phyloP scores from a whole-genome alignment of 2,888 invertebrate species.

The Scaptomyza flava region DNA sequence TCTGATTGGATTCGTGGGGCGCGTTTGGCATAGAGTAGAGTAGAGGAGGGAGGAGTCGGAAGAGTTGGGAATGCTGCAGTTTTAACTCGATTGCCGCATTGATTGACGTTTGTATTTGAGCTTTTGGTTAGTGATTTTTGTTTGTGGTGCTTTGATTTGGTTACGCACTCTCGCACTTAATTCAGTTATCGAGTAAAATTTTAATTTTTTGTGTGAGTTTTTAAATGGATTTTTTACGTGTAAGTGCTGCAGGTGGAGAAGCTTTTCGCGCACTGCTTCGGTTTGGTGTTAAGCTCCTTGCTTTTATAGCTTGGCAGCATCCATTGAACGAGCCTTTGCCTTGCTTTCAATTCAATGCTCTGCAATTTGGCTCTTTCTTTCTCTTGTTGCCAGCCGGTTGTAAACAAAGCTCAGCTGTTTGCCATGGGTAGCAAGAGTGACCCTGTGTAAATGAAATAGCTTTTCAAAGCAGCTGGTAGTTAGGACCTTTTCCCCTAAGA shows the following conservation, averaged over 20 bases:
- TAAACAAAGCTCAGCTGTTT: slow-evolving; percentile 73
- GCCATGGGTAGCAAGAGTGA: neutral
- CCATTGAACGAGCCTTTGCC: slow-evolving; percentile 24
- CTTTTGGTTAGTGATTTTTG: slow-evolving; percentile 15
- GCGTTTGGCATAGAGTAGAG: too few relatives aligned
- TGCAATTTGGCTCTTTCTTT: slow-evolving; percentile 15
- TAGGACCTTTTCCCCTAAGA: too few relatives aligned
- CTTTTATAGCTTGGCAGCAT: slow-evolving; percentile 59
- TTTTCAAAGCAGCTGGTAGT: neutral
- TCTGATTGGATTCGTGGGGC: slow-evolving; percentile 48
- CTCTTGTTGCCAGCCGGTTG: slow-evolving; percentile 39
- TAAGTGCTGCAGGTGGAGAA: neutral
- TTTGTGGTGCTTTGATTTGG: slow-evolving; percentile 31
- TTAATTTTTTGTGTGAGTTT: neutral
- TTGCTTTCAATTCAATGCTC: slow-evolving; percentile 21
- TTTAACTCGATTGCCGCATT: slow-evolving; percentile 64
- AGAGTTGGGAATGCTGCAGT: slow-evolving; percentile 25
- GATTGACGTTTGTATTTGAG: slow-evolving; percentile 57
- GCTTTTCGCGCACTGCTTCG: slow-evolving; percentile 16
- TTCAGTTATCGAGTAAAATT: slow-evolving; percentile 7
- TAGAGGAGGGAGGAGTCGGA: too few relatives aligned
- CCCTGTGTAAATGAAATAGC: slow-evolving; percentile 24
- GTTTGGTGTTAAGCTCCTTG: neutral
- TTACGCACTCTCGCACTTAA: slow-evolving; percentile 52
- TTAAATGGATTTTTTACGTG: neutral